Percentiles rank a stretch among this genome's conserved stretches.
Conservation (phyloP, 2,888 invertebrate genomes). For the Trachelus stipa region DNA sequence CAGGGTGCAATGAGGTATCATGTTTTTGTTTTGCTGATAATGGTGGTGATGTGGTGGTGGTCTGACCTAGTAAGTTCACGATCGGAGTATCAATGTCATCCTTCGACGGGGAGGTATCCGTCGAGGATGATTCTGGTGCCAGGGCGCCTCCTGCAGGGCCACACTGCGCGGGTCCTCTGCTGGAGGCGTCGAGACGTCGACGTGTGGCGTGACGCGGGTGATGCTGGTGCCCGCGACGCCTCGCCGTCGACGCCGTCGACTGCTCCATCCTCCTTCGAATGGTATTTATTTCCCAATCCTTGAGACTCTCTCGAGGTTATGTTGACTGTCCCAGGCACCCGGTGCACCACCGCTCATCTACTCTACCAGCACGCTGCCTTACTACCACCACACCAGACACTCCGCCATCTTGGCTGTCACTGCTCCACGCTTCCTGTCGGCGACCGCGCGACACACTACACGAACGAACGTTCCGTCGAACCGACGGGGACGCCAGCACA, state of each 20-base stretch:
- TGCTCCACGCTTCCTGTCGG: conserved; percentile 41
- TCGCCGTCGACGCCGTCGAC: conserved; percentile 50
- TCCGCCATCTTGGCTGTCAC: conserved; percentile 64
- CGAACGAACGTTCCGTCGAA: conserved; percentile 28
- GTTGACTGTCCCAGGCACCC: conserved; percentile 50
- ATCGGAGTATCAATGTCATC: conserved; percentile 7
- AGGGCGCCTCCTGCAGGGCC: conserved; percentile 54
- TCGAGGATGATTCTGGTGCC: conserved; percentile 1
- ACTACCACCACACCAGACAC: conserved; percentile 72
- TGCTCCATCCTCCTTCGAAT: conserved; percentile 54
- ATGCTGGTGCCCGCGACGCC: conserved; percentile 64
- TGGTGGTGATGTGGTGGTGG: neutral
- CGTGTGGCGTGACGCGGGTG: conserved; percentile 61
- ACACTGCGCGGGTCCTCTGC: conserved; percentile 67
- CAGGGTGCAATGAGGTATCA: neutral
- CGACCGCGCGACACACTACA: conserved; percentile 30
- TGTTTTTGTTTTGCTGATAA: neutral
- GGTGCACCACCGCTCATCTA: conserved; percentile 74
- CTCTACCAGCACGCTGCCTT: conserved; percentile 40
- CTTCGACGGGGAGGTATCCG: conserved; percentile 1
- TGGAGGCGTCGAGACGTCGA: conserved; percentile 49
- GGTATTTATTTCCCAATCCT: conserved; percentile 21
- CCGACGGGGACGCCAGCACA: conserved; percentile 2
- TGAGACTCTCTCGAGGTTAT: conserved; percentile 1
- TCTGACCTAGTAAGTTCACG: neutral